Base-by-base conservation (phyloP, 2,113 vertebrate species). In the Symphodus melops region DNA sequence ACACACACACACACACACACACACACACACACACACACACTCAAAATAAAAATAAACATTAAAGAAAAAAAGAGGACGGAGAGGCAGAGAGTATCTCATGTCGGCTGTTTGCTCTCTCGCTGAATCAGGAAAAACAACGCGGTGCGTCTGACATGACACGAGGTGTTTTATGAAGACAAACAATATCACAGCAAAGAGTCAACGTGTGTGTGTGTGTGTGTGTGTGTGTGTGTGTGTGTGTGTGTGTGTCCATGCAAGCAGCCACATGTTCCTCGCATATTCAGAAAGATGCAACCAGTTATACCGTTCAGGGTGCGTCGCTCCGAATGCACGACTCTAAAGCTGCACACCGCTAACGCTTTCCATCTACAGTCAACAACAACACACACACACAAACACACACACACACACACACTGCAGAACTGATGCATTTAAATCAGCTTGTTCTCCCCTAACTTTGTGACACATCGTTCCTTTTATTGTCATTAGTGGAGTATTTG, bases 21-120 rank as follows among this genome's bases (percentile, higher is more conserved):
- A 67, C 49, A 42, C 70, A 67, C 49, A 42, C 70, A 67, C 49
- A 42, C 70, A 67, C 49, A 42, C 46, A 51, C 54, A 76, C 77
- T 71, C 69, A 53, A 81, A 84, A 85, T 82, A 89, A 75, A 89
- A 85, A 89, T 69, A 91, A 88, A 91, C 67, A 89, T 21, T 67
- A 63, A 62, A 60, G 11, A 81, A 74, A 81, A 74, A 8, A 41
- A 41, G 39, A 41, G 9, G 11, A 41, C 39, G 11, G 39, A 67
- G 64, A 82, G 64, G 63, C 69, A 66, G 58, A 51, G 63, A 67
- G 68, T 53, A 77, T 44, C 49, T 21, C 10, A 75, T 23, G 62
- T 8, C 41, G 39, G 16, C 54, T 20, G 14, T 65, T 73, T 71
- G 28, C 13, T 57, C 3, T 28, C 21, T 41, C 36, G 17, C 39